Evolutionary conservation across 2,888 invertebrate genomes (phyloP).

Genomic region (Thera obeliscata): DNA sequence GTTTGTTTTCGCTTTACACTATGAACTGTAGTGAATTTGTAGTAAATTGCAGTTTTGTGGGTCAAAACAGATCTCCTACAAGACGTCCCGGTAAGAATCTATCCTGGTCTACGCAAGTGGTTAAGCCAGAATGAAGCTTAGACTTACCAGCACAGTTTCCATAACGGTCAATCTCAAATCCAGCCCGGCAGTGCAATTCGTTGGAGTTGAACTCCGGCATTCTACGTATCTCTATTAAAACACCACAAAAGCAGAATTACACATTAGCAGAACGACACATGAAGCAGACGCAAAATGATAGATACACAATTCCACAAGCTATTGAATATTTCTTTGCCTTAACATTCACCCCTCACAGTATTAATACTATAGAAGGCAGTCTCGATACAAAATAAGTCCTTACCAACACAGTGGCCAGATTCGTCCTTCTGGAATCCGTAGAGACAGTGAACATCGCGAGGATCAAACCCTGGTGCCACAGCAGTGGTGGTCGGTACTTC

Average conservation of each 20-base stretch:
- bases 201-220: background rate
- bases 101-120: no score
- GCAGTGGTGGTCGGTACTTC: slow-evolving; percentile 27
- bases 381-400: background rate
- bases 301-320: background rate
- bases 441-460: slow-evolving; percentile 71
- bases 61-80: no score
- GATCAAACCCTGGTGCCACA: slow-evolving; percentile 55
- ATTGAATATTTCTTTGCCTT: no score
- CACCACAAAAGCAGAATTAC: slow-evolving; percentile 7
- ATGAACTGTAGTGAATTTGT: no score
- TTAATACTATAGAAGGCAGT: no score
- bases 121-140: slow-evolving; percentile 8
- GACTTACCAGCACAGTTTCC: slow-evolving; percentile 37
- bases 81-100: no score
- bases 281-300: background rate
- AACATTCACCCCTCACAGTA: no score
- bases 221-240: slow-evolving; percentile 15
- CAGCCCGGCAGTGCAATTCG: slow-evolving; percentile 9
- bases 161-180: slow-evolving; percentile 25
- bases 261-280: slow-evolving; percentile 8
- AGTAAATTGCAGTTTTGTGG: no score
- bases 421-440: slow-evolving; percentile 82
- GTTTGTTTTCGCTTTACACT: no score
- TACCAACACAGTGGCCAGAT: slow-evolving; percentile 29